These are phyloP conservation scores for Drosophila mojavensis DNA, from an alignment of 1,140 invertebrate genomes.

Conservation along the genomic window DNA sequence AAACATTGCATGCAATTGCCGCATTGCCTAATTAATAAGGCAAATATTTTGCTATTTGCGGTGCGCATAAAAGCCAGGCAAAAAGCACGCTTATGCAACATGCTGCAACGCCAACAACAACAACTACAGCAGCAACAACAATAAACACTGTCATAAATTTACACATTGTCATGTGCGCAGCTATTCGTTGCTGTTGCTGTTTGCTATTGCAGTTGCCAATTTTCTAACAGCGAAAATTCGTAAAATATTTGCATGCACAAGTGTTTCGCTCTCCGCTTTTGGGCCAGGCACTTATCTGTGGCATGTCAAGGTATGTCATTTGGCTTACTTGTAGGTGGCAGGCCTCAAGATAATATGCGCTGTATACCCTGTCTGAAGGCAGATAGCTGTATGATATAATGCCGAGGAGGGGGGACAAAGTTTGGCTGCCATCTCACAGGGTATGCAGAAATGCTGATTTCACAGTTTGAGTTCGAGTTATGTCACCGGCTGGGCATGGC, in stretches of 20 bases:
- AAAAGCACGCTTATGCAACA: conserved; percentile 66
- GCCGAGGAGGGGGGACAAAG: background rate
- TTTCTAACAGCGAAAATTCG: conserved; percentile 68
- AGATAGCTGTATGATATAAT: too few relatives aligned
- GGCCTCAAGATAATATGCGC: conserved; percentile 16
- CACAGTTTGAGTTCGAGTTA: conserved; percentile 39
- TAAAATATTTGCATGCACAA: conserved; percentile 77
- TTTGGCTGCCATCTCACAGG: background rate
- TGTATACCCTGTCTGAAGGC: background rate
- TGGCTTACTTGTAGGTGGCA: conserved; percentile 22
- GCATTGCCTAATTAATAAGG: conserved; percentile 73
- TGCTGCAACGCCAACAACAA: conserved; percentile 38
- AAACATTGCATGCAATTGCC: conserved; percentile 22
- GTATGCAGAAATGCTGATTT: conserved; percentile 29
- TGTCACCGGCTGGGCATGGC: conserved; percentile 41
- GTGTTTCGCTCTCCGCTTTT: conserved; percentile 54
- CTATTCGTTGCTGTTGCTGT: conserved; percentile 44
- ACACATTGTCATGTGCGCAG: conserved; percentile 70
- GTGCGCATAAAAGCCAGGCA: conserved; percentile 61
- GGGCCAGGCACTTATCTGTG: conserved; percentile 18
- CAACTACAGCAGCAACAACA: conserved; percentile 13
- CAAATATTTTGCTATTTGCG: conserved; percentile 75
- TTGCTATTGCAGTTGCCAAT: conserved; percentile 43
- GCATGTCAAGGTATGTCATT: conserved; percentile 23
- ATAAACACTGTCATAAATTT: conserved; percentile 66